Base-by-base conservation (phyloP, 2,888 invertebrate species). In the Piscicola geometra region DNA sequence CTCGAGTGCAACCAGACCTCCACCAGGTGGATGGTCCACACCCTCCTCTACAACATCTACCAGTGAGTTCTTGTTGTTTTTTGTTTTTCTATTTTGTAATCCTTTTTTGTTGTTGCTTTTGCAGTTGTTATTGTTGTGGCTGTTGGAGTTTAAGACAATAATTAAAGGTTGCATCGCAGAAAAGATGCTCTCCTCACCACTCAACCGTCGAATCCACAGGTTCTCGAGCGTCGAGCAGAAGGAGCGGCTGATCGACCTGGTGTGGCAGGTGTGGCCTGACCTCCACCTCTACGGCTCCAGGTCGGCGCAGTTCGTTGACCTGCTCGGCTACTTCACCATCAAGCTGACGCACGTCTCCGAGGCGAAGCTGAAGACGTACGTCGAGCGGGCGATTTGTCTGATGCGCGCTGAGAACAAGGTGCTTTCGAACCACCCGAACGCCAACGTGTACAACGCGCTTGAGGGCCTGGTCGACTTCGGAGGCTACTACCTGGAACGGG, bases 21-120 rank as follows among this genome's bases (percentile, higher is more conserved):
- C 32, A 91, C 95, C 18, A 90, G 98, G 77, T 96, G 96, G 96
- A 95, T 96, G 86, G 94, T 94, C 0, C 97, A 98, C 85, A 91
- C 82, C 5, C 82, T 86, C 25, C 80, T 86, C 18, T 81, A 84
- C 76, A 82, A 84, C 79, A 83, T 85, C 41, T 84, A 84, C 82
- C 83, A 83, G 82, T 85, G 79, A 35, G 69, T n/a, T 64, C 60
- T 15, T 30, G 21, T 33, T 68, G 5, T 21, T 33, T 52, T 67
- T 41, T 56, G 33, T 70, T 21, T 21, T 32, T 67, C 21, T 33
- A 35, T 36, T n/a, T 25, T 67, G n/a, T n/a, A n/a, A 9, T 72
- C 30, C 28, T 72, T 15, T 36, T 25, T 52, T 25, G 3, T 75
- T 74, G 30, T 47, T 30, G 0, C 9, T 32, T 9, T 64, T 64